These are phyloP conservation scores for Microcebus ravelobensis DNA, from an alignment of 2,113 vertebrate species.

Conservation along the genomic window DNA sequence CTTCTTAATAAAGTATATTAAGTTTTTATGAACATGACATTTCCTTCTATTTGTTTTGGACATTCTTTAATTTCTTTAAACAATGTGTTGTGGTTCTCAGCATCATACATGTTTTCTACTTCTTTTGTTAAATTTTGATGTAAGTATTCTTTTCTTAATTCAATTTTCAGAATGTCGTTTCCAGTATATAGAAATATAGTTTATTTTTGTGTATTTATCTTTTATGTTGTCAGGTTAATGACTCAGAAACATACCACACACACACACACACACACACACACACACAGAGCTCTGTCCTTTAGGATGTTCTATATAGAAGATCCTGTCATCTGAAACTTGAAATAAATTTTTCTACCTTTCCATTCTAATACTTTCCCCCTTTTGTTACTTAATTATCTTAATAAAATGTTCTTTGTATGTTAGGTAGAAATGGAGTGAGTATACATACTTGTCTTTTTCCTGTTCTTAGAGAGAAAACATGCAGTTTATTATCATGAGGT, in stretches of 20 bases:
- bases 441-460: background rate
- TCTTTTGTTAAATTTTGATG: background rate
- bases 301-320: background rate
- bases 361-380: background rate
- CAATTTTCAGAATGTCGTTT: background rate
- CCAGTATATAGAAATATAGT: background rate
- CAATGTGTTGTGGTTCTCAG: background rate
- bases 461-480: background rate
- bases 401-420: background rate
- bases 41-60: too few relatives aligned
- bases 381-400: background rate
- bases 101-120: background rate
- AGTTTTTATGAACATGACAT: background rate
- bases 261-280: too few relatives aligned
- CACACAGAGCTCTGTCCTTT: background rate
- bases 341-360: background rate
- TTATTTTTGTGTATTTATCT: background rate
- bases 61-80: background rate
- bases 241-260: background rate
- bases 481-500: background rate
- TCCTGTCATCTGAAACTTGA: background rate
- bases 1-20: background rate
- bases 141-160: background rate
- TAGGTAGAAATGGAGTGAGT: background rate
- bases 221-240: background rate